Base-by-base conservation (phyloP, 2,888 invertebrate genomes). In the Polyommatus iphigenia region DNA sequence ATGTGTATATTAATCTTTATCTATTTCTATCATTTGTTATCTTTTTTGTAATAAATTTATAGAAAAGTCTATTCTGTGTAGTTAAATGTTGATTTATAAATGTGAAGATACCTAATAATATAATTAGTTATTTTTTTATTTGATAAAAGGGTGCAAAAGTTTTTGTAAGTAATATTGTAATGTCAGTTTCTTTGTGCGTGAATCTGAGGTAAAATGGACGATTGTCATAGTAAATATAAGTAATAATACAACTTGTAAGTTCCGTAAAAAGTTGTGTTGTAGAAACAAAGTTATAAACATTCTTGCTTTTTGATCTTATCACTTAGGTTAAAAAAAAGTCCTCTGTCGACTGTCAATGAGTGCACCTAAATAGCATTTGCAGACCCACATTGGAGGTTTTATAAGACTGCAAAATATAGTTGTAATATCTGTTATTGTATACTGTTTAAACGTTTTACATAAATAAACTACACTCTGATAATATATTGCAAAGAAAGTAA, bases 191-290 rank as follows among this genome's bases (percentile, higher is more conserved):
- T 62, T 73, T 73, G 73, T 73, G 73, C 73, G 73, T 73, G 73
- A 46, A 13, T 72, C 20, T 15, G 73, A 73, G 73, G 73, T 73
- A 46, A 46, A 46, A 24, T 41, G 73, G 73, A 73, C 73, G 73
- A 71, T 71, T 20, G 8, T 20, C 18, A 20, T 59, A 20, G 20
- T 8, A 59, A 59, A 59, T 20, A 8, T 59, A 59, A n/a, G n/a
- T n/a, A n/a, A n/a, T 59, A 0, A n/a, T 59, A 59, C 62, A 24
- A 59, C 59, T n/a, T 24, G 13, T 13, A 62, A 62, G 8, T 62
- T 62, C 13, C 62, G 24, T 20, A 57, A 8, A 1, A 24, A 24
- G 3, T 62, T n/a, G 2, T 62, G n/a, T 8, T 62, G 13, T 8
- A 18, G 2, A 7, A 57, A n/a, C n/a, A 36, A 36, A 36, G 36